phyloP scores from a whole-genome alignment of 2,888 invertebrate genomes.

The Philereme transversata region DNA sequence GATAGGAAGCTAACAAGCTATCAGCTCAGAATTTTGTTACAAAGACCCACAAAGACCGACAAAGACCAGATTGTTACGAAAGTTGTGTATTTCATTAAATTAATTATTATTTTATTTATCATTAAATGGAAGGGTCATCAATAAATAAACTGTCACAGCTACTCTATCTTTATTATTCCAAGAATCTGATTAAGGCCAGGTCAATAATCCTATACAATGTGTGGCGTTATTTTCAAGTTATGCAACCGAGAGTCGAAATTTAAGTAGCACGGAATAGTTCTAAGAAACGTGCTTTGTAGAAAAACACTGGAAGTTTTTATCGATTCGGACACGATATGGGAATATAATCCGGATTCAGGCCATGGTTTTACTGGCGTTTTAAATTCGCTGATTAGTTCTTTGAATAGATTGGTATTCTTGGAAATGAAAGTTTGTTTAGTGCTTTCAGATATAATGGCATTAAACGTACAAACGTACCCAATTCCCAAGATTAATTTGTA shows the following conservation, averaged over 20 bases:
- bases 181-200: slow-evolving; percentile 66
- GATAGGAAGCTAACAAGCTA: too few relatives aligned
- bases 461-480: too few relatives aligned
- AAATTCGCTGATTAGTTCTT: slow-evolving; percentile 46
- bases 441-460: too few relatives aligned
- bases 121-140: slow-evolving; percentile 15
- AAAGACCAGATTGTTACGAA: too few relatives aligned
- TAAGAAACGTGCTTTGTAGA: slow-evolving; percentile 78
- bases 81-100: slow-evolving; percentile 6
- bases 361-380: slow-evolving; percentile 52
- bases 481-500: too few relatives aligned
- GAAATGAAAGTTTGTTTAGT: slow-evolving; percentile 19
- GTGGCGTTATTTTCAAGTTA: slow-evolving; percentile 63
- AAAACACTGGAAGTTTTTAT: slow-evolving; percentile 75
- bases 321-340: slow-evolving; percentile 73
- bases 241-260: slow-evolving; percentile 72
- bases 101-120: slow-evolving; percentile 3
- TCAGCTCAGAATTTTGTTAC: too few relatives aligned
- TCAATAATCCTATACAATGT: slow-evolving; percentile 68
- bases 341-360: slow-evolving; percentile 67
- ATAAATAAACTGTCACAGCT: slow-evolving; percentile 31
- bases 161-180: slow-evolving; percentile 47
- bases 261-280: slow-evolving; percentile 64
- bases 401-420: slow-evolving; percentile 20
- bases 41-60: too few relatives aligned